phyloP scores from a whole-genome alignment of 2,888 invertebrate genomes.

The Apotomis capreana region DNA sequence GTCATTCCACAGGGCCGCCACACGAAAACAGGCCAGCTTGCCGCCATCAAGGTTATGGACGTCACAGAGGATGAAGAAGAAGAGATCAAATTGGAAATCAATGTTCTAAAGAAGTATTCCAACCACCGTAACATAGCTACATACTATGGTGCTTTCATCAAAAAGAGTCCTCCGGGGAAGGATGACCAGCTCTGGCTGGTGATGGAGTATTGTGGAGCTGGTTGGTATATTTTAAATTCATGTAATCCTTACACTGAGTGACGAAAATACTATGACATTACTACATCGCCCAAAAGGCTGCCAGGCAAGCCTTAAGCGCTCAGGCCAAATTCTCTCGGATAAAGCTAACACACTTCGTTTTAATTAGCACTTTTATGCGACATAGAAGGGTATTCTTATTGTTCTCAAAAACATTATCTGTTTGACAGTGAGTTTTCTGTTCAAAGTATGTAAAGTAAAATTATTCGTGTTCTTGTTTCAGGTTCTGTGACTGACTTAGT shows the following conservation, averaged over 20 bases:
- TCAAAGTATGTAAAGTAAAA: background rate
- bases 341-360: no score
- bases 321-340: no score
- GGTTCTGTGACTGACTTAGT: slow-evolving; percentile 99
- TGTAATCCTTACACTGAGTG: background rate
- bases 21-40: slow-evolving; percentile 99
- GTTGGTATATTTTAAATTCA: slow-evolving; percentile 59
- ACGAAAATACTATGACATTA: background rate
- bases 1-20: slow-evolving; percentile 92
- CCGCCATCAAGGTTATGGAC: slow-evolving; percentile 99
- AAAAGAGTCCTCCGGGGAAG: slow-evolving; percentile 99
- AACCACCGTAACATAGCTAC: slow-evolving; percentile 99
- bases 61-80: slow-evolving; percentile 99
- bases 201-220: slow-evolving; percentile 99
- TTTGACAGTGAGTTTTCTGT: no score
- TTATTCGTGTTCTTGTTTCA: slow-evolving; percentile 54
- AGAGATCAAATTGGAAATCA: slow-evolving; percentile 99
- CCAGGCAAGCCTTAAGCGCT: no score
- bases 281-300: no score
- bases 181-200: slow-evolving; percentile 99
- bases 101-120: slow-evolving; percentile 99
- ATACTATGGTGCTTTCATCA: slow-evolving; percentile 99
- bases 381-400: no score
- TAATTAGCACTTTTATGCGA: no score
- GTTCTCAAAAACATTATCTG: no score